Conservation (phyloP, 2,113 vertebrate genomes). For the Chloroceryle aenea region DNA sequence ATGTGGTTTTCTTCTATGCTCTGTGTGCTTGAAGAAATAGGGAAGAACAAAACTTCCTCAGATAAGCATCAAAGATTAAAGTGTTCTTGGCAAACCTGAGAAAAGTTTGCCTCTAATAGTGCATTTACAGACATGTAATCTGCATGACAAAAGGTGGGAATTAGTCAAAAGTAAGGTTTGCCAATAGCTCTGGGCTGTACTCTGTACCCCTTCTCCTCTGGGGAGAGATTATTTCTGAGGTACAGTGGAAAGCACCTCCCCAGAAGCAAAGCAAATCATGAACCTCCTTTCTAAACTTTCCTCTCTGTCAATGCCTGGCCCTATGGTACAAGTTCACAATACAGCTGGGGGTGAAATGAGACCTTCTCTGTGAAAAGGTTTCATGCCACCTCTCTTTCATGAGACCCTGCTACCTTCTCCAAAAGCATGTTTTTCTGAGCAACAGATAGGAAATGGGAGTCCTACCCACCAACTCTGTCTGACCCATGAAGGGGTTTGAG, state of each 20-base stretch:
- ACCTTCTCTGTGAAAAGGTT: background rate
- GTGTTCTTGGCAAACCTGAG: background rate
- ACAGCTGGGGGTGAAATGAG: background rate
- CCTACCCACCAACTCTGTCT: background rate
- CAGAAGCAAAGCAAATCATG: background rate
- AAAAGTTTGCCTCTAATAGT: background rate
- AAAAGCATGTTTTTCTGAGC: background rate
- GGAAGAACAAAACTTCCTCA: background rate
- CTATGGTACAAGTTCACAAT: background rate
- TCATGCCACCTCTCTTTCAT: background rate
- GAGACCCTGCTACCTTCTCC: background rate
- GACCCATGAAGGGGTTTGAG: rapidly evolving
- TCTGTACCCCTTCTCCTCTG: background rate
- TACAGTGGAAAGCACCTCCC: background rate
- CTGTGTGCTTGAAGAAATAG: background rate
- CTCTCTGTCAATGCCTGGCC: background rate
- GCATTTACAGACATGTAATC: background rate
- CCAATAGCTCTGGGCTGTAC: background rate
- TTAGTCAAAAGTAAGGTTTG: background rate
- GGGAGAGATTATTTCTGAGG: background rate
- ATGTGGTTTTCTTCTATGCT: background rate
- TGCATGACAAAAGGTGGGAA: background rate
- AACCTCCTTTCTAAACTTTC: background rate
- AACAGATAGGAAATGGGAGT: background rate
- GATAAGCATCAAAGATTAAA: background rate